Conservation (phyloP, 2,888 invertebrate species). For the Hydropsyche betteni region DNA sequence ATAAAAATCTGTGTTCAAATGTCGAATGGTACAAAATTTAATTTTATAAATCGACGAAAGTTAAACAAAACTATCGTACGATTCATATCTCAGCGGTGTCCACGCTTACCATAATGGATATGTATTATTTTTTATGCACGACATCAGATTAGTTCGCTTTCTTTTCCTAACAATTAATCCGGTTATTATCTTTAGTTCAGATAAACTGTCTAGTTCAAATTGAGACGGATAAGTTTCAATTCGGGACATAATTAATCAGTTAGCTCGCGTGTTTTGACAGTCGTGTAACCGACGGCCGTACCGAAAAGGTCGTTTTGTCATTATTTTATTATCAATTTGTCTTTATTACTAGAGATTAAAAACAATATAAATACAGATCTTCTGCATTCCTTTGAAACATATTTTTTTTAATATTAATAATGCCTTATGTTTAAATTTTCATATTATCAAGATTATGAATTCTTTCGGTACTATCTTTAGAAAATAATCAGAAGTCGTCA, state of each 20-base stretch:
- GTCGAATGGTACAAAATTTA: no score
- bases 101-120: no score
- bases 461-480: no score
- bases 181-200: background rate
- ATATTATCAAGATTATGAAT: no score
- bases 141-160: background rate
- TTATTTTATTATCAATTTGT: conserved; percentile 18
- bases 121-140: conserved; percentile 2
- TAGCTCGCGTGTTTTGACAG: conserved; percentile 18
- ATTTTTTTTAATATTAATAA: no score
- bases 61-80: background rate
- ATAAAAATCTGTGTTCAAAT: no score
- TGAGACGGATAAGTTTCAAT: conserved; percentile 18
- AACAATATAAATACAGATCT: no score
- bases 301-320: background rate
- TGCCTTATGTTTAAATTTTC: no score
- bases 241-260: conserved; percentile 10
- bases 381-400: no score
- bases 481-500: no score
- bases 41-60: conserved; percentile 5
- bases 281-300: background rate
- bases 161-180: conserved; percentile 12
- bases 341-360: background rate
- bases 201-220: background rate
- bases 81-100: background rate